phyloP scores from a whole-genome alignment of 2,888 invertebrate genomes.

The Drosophila vallismaia region DNA sequence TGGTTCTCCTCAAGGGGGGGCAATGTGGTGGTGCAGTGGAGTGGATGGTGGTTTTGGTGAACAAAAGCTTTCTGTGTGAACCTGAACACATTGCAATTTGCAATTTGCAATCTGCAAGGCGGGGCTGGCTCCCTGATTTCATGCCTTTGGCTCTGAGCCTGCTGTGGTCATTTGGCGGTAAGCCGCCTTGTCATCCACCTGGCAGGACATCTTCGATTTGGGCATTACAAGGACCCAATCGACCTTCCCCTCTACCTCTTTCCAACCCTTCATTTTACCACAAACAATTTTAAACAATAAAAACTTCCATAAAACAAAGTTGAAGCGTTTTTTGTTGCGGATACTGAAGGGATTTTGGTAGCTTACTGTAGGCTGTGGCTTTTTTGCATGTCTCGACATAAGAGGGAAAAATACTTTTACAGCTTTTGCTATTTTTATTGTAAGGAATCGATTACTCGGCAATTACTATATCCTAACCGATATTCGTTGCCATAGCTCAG shows the following conservation, averaged over 20 bases:
- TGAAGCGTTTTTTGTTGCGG: conserved; percentile 41
- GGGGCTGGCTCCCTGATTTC: conserved; percentile 7
- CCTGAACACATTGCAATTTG: conserved; percentile 72
- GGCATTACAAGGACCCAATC: conserved; percentile 23
- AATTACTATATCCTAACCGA: neutral
- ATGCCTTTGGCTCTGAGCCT: conserved; percentile 17
- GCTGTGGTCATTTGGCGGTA: conserved; percentile 76
- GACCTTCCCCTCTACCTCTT: neutral
- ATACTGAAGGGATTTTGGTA: conserved; percentile 38
- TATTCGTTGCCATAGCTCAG: conserved; percentile 19
- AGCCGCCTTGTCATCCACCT: conserved; percentile 66
- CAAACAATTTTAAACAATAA: conserved; percentile 68
- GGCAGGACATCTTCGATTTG: conserved; percentile 70
- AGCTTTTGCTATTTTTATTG: neutral
- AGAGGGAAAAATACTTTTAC: too few species aligned
- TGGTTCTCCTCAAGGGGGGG: conserved; percentile 2
- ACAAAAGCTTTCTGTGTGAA: conserved; percentile 56
- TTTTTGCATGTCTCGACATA: conserved; percentile 46
- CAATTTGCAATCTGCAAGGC: conserved; percentile 34
- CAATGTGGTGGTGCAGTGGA: neutral
- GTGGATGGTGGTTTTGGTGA: conserved; percentile 5
- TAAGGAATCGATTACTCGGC: neutral
- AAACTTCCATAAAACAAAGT: conserved; percentile 66
- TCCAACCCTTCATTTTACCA: neutral
- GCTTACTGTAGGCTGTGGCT: conserved; percentile 13